phyloP scores from a whole-genome alignment of 2,797 vertebrate species.

The Tenualosa ilisha region DNA sequence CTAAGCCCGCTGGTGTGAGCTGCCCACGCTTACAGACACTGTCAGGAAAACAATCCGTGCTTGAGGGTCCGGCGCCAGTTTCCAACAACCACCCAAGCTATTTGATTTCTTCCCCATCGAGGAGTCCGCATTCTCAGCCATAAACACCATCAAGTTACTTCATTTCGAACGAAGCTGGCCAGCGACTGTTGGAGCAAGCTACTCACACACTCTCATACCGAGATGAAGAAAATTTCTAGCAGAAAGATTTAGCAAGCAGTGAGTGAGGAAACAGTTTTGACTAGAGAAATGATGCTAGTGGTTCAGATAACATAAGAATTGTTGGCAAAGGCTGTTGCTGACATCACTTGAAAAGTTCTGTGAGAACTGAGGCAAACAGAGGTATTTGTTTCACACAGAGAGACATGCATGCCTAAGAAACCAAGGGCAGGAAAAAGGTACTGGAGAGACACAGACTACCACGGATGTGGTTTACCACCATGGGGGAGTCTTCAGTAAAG shows the following conservation, averaged over 20 bases:
- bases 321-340: too few species aligned
- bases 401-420: neutral
- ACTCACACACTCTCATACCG: neutral
- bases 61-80: neutral
- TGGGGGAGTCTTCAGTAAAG: neutral
- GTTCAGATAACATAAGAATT: too few species aligned
- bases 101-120: neutral
- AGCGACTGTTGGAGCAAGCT: neutral
- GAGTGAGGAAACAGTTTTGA: too few species aligned
- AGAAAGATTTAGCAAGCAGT: too few species aligned
- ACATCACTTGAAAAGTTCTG: neutral
- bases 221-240: neutral
- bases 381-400: neutral
- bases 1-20: slow-evolving; percentile 42
- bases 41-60: slow-evolving; percentile 1
- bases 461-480: neutral
- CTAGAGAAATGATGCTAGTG: too few species aligned
- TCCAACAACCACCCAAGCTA: slow-evolving; percentile 23
- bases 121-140: slow-evolving; percentile 1
- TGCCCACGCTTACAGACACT: neutral
- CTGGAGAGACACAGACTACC: neutral
- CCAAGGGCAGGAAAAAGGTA: neutral
- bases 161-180: neutral
- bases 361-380: neutral
- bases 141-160: slow-evolving; percentile 2